These are phyloP conservation scores for Stichopus horrens DNA, from an alignment of 53 echinoderm and acorn worm species.

Conservation along the genomic window DNA sequence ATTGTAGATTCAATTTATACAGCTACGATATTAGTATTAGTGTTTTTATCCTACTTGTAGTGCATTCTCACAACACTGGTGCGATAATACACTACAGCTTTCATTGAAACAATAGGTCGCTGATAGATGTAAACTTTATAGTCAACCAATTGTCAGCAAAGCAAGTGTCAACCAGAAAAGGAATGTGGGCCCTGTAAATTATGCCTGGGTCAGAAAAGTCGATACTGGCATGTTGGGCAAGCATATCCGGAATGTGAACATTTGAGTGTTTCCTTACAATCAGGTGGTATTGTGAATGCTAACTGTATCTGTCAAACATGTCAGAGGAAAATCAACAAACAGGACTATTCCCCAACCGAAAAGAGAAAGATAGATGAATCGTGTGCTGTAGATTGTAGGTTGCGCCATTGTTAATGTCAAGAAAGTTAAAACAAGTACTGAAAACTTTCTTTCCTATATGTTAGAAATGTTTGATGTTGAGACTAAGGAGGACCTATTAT, in stretches of 20 bases:
- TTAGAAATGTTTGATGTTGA: background rate
- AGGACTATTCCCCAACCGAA: background rate
- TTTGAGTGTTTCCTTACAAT: background rate
- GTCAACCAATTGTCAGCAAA: no score
- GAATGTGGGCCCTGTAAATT: constrained; percentile 25
- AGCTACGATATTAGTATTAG: no score
- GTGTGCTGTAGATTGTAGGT: constrained; percentile 21
- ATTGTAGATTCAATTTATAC: no score
- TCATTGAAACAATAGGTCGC: no score
- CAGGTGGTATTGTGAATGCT: background rate
- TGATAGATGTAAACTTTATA: no score
- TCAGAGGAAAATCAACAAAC: background rate
- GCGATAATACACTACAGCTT: no score
- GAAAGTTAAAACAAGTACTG: background rate
- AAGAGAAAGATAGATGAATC: background rate
- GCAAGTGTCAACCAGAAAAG: background rate
- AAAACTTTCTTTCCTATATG: background rate
- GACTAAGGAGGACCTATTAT: no score
- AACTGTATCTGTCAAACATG: constrained; percentile 31
- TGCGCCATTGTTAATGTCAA: background rate
- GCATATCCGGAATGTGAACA: background rate
- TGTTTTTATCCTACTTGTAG: no score
- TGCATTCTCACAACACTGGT: no score
- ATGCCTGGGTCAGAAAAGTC: constrained; percentile 8
- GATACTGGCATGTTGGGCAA: constrained; percentile 14